Base-by-base conservation (phyloP, 2,888 invertebrate genomes). In the Ennomos quercinarius region DNA sequence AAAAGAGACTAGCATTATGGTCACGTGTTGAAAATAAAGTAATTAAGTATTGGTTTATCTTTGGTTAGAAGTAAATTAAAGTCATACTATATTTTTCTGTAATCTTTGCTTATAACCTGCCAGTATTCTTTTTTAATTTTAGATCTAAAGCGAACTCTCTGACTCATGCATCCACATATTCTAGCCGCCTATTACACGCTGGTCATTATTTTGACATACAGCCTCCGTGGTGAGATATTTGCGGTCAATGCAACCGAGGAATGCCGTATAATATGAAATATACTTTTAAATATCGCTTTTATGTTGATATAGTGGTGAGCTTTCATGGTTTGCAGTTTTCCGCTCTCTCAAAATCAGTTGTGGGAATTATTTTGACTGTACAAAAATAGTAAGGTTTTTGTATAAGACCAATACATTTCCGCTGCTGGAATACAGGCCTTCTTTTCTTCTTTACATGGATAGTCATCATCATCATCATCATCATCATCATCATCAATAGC, bases 131-230 rank as follows among this genome's bases (percentile, higher is more conserved):
- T 27, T 27, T 10, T 38, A 17, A 42, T 10, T 39, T 36, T 9
- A 0, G 10, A 36, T 11, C 27, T 10, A 42, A 47, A 13, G 52
- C 55, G 38, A 44, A 41, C 34, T 37, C 37, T 38, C 43, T 12
- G 12, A 41, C 48, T 38, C 68, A 67, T 70, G 54, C 54, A 63
- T 61, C 69, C 54, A 60, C 64, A 68, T 60, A 62, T 67, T 57
- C 69, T 66, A 70, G 71, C 68, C 70, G 80, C 77, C 84, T 84
- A 84, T 86, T 87, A 84, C 83, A 76, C 67, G 64, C 71, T 72
- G 85, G 87, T 87, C 89, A 90, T 92, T 91, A 93, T 90, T 91
- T 90, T 92, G 92, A 93, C 89, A 88, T 84, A 93, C 81, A 80
- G 76, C 87, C 84, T 83, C 81, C 77, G 81, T 72, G 78, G 84